phyloP scores from a whole-genome alignment of 2,888 invertebrate species.

The Xestia ashworthii region DNA sequence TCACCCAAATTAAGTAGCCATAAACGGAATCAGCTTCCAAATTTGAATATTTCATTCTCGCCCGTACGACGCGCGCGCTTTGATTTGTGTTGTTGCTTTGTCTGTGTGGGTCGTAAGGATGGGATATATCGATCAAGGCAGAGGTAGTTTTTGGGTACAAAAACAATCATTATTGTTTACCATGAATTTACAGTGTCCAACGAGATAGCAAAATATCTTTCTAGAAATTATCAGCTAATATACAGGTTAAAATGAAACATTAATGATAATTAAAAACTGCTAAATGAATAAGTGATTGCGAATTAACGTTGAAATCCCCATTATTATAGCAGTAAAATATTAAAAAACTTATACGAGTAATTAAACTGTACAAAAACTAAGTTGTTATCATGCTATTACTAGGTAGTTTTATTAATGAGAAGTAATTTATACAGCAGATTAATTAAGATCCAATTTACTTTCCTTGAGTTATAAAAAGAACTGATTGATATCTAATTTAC shows the following conservation, averaged over 20 bases:
- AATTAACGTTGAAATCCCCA: slow-evolving; percentile 28
- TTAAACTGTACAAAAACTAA: slow-evolving; percentile 32
- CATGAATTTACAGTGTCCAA: not conserved
- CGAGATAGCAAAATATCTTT: not conserved
- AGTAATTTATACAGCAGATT: slow-evolving; percentile 33
- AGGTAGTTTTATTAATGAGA: slow-evolving; percentile 23
- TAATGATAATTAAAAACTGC: slow-evolving; percentile 18
- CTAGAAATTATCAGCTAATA: not conserved
- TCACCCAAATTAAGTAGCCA: slow-evolving; percentile 91
- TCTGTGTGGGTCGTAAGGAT: slow-evolving; percentile 77
- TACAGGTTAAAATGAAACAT: slow-evolving; percentile 6
- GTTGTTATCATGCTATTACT: slow-evolving; percentile 3
- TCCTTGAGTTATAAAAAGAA: slow-evolving; percentile 33
- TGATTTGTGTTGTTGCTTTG: slow-evolving; percentile 81
- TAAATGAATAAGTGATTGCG: slow-evolving; percentile 35
- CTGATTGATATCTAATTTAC: slow-evolving; percentile 53
- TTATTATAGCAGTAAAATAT: slow-evolving; percentile 11
- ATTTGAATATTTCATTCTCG: slow-evolving; percentile 90
- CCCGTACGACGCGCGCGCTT: slow-evolving; percentile 83
- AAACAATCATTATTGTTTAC: not conserved
- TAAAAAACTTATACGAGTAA: slow-evolving; percentile 14
- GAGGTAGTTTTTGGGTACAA: not conserved
- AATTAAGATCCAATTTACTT: slow-evolving; percentile 53
- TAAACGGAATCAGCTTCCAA: slow-evolving; percentile 91
- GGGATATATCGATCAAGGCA: slow-evolving; percentile 60